phyloP scores from a whole-genome alignment of 1,140 invertebrate species.

The Zaprionus inermis region DNA sequence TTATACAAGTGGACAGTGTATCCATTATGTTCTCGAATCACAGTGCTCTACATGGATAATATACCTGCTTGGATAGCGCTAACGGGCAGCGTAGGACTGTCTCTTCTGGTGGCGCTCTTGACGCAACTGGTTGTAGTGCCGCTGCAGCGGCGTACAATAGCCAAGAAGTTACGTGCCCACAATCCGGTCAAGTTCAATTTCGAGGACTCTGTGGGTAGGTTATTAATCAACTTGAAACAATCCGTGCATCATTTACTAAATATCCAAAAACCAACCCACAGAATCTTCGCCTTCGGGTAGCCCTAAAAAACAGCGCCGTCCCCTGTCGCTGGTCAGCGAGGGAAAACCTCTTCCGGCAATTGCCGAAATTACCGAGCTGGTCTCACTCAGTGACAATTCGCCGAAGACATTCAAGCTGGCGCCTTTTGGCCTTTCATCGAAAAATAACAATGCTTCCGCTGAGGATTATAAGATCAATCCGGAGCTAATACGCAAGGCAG shows the following conservation, averaged over 20 bases:
- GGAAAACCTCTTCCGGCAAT: conserved; percentile 85
- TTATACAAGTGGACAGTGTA: neutral
- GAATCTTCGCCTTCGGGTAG: conserved; percentile 86
- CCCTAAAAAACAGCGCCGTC: conserved; percentile 85
- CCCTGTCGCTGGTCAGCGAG: conserved; percentile 85
- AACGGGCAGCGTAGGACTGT: conserved; percentile 88
- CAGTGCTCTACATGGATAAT: conserved; percentile 94
- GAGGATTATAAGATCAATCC: conserved; percentile 83
- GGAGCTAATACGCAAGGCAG: conserved; percentile 80
- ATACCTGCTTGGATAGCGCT: conserved; percentile 95
- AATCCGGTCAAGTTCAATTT: conserved; percentile 88
- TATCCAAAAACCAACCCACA: too few relatives aligned
- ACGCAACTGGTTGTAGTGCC: conserved; percentile 94
- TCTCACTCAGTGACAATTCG: conserved; percentile 84
- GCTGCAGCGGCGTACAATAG: conserved; percentile 89
- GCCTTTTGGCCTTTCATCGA: conserved; percentile 61
- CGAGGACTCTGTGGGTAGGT: conserved; percentile 88
- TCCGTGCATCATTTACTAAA: neutral
- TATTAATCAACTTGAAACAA: neutral
- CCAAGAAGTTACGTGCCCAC: conserved; percentile 72
- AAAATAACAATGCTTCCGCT: conserved; percentile 66
- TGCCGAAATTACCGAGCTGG: conserved; percentile 85
- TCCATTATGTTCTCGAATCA: conserved; percentile 63
- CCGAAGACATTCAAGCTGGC: conserved; percentile 79
- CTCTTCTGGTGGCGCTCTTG: conserved; percentile 88